Base-by-base conservation (phyloP, 2,113 vertebrate species). In the Leptocoma aspasia region DNA sequence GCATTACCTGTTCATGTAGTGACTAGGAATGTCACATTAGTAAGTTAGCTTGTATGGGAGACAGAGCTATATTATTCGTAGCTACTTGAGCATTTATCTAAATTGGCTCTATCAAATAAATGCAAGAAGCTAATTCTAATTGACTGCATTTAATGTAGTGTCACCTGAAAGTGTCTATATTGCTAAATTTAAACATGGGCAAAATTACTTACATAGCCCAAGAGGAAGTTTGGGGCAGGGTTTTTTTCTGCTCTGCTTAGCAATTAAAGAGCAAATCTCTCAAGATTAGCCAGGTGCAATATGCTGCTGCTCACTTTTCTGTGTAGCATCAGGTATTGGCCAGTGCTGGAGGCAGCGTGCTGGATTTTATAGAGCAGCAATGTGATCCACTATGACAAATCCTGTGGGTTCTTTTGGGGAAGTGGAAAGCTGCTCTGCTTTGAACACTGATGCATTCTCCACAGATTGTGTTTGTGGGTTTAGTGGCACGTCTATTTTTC, bases 241-340 rank as follows among this genome's bases (percentile, higher is more conserved):
- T 94, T 83, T 54, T 91, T 47, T 92, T 92, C 89, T 86, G 68
- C 84, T 94, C 82, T 0, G 7, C 64, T 94, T 94, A 70, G 64
- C 65, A 79, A 86, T 94, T 94, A 85, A 82, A 79, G 53, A 86
- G 47, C 19, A 53, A 49, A 84, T 92, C 79, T 94, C 39, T 90
- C 42, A 65, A 72, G 73, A 86, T 57, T 53, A 83, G 56, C 96
- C 86, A 95, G 95, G 94, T 97, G 84, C 82, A 93, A 56, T 92
- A 72, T 90, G 89, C 42, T 79, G 53, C 59, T 82, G 6, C 66
- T 96, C 65, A 26, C 45, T 59, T 92, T 61, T 41, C 86, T 89
- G 21, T 22, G 50, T 47, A 65, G 81, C 78, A 82, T 93, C 82
- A 94, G 81, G 77, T 85, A 54, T 30, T 78, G 83, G 82, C 82